Base-by-base conservation (phyloP, 2,888 invertebrate species). In the Rhamphomyia laevipes region DNA sequence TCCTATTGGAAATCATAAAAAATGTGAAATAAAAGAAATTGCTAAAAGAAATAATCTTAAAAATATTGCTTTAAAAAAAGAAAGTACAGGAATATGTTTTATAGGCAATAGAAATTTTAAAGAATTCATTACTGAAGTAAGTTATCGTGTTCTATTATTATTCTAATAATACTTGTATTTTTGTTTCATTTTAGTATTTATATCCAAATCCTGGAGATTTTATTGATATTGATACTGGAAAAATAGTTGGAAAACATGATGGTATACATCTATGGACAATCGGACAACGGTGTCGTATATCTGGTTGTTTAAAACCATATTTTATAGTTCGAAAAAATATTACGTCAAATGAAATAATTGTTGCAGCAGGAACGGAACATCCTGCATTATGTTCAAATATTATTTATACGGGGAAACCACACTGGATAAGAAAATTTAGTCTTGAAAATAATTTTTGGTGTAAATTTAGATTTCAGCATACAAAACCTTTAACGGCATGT, bases 81-180 rank as follows among this genome's bases (percentile, higher is more conserved):
- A 92, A 71, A 94, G 93, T 62, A 88, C 85, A 70, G 97, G 97
- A 21, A 94, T 99, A 55, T 99, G 97, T 71, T 97, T 97, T 66
- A 89, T 99, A 63, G 97, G 97, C 1, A 81, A 82, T 61, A 79
- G 90, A 58, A 80, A 84, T 58, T 97, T 97, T 69, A 78, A 85
- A 59, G 65, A 82, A 35, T 99, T 99, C 63, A 91, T 97, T 61
- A 78, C 82, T 53, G 85, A 93, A 74, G 91, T 90, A 74, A 65
- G 68, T 59, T 38, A 33, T 30, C n/a, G n/a, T 43, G 49, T 44
- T 48, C 33, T 18, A 48, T 5, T 35, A 16, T 43, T 21, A 27
- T 33, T 23, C 21, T 23, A n/a, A 30, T 18, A 21, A 48, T 44
- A 42, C 35, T 17, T 17, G 45, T n/a, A n/a, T 43, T 45, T 27